phyloP scores from a whole-genome alignment of 53 echinoderm and acorn worm genomes.

The Patiria pectinifera region DNA sequence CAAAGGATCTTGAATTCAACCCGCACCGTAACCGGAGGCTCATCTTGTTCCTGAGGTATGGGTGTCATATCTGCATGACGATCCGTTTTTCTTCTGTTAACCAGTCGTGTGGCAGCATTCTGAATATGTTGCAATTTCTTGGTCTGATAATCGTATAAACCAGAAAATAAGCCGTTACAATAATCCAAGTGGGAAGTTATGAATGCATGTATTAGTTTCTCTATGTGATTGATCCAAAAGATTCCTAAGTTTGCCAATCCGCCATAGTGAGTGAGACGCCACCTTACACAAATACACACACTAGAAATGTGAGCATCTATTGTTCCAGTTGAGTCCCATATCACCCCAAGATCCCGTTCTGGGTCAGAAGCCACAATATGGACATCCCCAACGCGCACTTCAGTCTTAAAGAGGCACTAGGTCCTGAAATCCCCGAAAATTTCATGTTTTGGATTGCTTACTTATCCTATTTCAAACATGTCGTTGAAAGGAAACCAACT shows the following conservation, averaged over 20 bases:
- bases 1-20: no score
- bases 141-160: neutral
- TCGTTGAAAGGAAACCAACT: no score
- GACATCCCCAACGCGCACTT: neutral
- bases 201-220: neutral
- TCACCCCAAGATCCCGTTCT: neutral
- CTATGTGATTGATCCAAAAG: neutral
- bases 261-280: slow-evolving; percentile 6
- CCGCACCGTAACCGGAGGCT: neutral
- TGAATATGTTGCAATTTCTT: no score
- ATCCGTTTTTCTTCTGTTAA: neutral
- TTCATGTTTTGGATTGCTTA: no score
- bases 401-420: no score
- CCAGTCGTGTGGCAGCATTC: neutral
- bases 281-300: neutral
- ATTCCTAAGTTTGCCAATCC: neutral
- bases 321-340: neutral
- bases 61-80: slow-evolving; percentile 2
- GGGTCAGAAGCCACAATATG: neutral
- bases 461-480: no score
- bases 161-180: neutral
- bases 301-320: slow-evolving; percentile 3
- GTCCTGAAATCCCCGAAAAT: no score
- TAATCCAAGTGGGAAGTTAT: neutral
- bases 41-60: neutral